These are phyloP conservation scores for Arvicanthis niloticus DNA, from an alignment of 2,113 vertebrate genomes.

Conservation along the genomic window DNA sequence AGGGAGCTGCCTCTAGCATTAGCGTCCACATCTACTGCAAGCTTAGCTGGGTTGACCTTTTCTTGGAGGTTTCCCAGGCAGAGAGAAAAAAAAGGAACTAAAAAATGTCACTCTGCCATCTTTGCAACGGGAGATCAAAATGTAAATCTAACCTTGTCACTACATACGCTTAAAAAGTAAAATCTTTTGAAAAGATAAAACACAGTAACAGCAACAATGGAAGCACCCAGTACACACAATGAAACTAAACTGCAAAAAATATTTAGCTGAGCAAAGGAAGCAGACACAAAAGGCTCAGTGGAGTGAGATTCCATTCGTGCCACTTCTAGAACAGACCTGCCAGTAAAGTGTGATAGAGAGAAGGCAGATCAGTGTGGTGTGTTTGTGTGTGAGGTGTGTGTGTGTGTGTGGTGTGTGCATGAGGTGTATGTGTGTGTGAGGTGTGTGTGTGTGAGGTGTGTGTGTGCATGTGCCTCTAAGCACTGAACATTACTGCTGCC, in stretches of 20 bases:
- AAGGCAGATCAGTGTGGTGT: background rate
- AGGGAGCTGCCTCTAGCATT: background rate
- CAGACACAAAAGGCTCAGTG: background rate
- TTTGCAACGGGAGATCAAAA: background rate
- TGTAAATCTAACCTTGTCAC: background rate
- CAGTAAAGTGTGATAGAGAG: background rate
- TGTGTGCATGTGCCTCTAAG: background rate
- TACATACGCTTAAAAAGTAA: background rate
- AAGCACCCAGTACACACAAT: background rate
- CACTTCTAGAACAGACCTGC: background rate
- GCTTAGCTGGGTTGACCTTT: background rate
- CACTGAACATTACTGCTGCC: background rate
- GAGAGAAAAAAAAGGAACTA: background rate
- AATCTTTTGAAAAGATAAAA: background rate
- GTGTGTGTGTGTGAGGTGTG: too few species aligned
- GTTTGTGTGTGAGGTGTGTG: too few species aligned
- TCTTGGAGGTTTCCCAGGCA: conserved; percentile 4
- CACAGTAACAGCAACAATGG: background rate
- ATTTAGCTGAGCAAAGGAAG: conserved; percentile 6
- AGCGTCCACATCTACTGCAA: background rate
- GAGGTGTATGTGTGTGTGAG: too few species aligned
- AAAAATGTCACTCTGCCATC: background rate
- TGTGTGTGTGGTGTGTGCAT: too few species aligned
- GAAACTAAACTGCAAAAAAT: background rate
- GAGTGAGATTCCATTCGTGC: background rate